Evolutionary conservation across 2,113 vertebrate species (phyloP), one percentile per base, ranked within the genome.

Genomic region (Atlantisia rogersi): DNA sequence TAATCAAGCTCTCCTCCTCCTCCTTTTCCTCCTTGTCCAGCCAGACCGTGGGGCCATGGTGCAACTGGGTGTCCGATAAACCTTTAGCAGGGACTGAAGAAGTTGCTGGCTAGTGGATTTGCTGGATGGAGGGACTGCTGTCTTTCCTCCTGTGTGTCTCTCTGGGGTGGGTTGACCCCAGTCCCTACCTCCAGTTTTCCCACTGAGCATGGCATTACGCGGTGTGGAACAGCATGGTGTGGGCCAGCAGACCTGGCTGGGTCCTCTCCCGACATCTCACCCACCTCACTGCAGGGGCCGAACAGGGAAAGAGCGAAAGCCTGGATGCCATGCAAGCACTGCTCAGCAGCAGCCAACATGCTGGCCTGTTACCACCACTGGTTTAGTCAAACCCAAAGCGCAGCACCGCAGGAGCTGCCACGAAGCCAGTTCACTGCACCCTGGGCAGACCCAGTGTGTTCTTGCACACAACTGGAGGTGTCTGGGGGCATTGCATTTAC

Each of bases 351-450:
- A 60, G 50, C 91, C 80, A 58, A 1, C 52, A 28, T 5, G 0
- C 26, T 0, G 1, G 25, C 35, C 16, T 19, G 31, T 29, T 42
- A 15, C 1, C 64, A 74, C 24, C 56, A 12, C 35, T 8, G n/a
- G 1, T 39, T 88, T 67, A 67, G 73, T 26, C 29, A 80, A 39
- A 70, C 28, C 44, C 44, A 46, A 26, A n/a, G 70, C 7, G 5
- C 39, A 46, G 59, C 91, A 46, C 26, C 39, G 10, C 31, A 15
- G 31, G 37, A 52, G n/a, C 52, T 15, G 25, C 0, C 2, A 22
- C 9, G 10, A 60, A 46, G 14, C 71, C 7, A 1, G 12, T 11
- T 83, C 12, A 1, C 37, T 70, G n/a, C 69, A 63, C 24, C 40
- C 73, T 0, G 0, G 48, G 20, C 69, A 74, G 68, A 50, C 35